Evolutionary conservation across 2,797 vertebrate genomes (phyloP).

Genomic region (Enteromius treurensis): DNA sequence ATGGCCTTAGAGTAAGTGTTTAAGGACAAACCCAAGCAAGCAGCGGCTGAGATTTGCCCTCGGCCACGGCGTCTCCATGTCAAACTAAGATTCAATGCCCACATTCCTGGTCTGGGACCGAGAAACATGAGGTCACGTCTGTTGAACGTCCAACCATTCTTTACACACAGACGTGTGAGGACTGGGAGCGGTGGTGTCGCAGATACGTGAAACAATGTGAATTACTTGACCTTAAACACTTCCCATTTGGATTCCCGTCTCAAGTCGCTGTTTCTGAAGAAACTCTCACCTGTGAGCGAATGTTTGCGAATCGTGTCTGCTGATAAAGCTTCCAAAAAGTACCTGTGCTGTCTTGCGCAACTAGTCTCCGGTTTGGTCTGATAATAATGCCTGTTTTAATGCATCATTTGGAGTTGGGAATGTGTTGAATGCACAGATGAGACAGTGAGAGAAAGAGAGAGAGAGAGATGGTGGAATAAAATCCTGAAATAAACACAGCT

Average conservation of each 20-base stretch:
- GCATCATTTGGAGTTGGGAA: conserved; percentile 25
- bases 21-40: not conserved
- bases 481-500: conserved; percentile 69
- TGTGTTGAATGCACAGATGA: conserved; percentile 18
- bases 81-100: conserved; percentile 18
- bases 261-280: conserved; percentile 1
- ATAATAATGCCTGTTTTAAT: conserved; percentile 40
- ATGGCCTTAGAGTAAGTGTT: not conserved
- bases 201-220: conserved; percentile 16
- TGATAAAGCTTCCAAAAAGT: conserved; percentile 5
- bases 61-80: not conserved
- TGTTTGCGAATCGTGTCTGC: not conserved
- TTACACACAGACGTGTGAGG: conserved; percentile 13
- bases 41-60: not conserved
- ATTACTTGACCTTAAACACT: conserved; percentile 34
- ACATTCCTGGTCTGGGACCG: conserved; percentile 2
- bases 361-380: conserved; percentile 9
- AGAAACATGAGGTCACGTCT: conserved; percentile 33
- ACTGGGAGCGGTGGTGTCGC: not conserved
- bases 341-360: conserved; percentile 4
- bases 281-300: not conserved
- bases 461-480: not conserved
- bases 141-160: not conserved
- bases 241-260: not conserved
- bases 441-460: not conserved